Evolutionary conservation across 2,797 vertebrate species (phyloP).

Genomic region (Gallirallus australis): DNA sequence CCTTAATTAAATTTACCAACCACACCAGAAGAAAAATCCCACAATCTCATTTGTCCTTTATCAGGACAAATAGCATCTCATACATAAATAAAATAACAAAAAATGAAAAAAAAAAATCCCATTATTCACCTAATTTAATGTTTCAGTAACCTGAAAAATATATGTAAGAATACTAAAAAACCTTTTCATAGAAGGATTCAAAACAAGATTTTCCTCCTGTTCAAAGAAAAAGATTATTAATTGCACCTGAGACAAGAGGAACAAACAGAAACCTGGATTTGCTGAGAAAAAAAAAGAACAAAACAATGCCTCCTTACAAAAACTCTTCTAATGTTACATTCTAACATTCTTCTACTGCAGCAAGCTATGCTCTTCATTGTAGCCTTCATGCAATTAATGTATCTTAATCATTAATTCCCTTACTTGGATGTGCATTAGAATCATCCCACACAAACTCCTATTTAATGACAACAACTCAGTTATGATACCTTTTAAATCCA

Average conservation of each 20-base stretch:
- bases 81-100: not conserved
- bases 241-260: not conserved
- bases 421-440: not conserved
- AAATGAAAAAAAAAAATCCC: not conserved
- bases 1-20: not conserved
- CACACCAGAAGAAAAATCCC: not conserved
- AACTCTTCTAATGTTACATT: not conserved
- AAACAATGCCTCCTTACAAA: not conserved
- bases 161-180: not conserved
- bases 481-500: not conserved
- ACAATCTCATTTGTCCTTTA: not conserved
- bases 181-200: not conserved
- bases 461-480: not conserved
- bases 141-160: not conserved
- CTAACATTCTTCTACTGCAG: not conserved
- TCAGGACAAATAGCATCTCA: not conserved
- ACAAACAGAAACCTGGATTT: not conserved
- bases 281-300: not conserved
- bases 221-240: not conserved
- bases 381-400: not conserved
- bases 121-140: not conserved
- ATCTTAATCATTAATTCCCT: not conserved
- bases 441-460: not conserved
- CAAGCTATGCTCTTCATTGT: not conserved
- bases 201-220: not conserved